Conservation (phyloP, 2,888 invertebrate genomes). For the Nymphalis polychloros region DNA sequence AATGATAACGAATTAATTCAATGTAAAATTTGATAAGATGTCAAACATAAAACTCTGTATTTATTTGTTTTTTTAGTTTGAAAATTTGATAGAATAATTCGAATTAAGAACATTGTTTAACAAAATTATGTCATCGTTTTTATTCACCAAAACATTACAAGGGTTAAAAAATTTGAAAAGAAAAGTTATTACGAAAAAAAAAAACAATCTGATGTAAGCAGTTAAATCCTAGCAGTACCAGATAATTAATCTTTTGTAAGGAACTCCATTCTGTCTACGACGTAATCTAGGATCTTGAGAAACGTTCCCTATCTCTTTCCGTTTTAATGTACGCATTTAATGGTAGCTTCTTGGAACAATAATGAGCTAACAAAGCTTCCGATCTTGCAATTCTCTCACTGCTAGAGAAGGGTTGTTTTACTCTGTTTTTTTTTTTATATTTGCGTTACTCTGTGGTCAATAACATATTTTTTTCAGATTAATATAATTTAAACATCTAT, state of each 20-base stretch:
- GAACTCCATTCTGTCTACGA: slow-evolving; percentile 38
- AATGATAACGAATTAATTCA: too few species aligned
- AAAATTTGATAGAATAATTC: too few species aligned
- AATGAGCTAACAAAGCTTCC: slow-evolving; percentile 37
- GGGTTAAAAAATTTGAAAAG: not conserved
- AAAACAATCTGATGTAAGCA: slow-evolving; percentile 24
- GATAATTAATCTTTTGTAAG: slow-evolving; percentile 41
- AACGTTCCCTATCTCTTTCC: slow-evolving; percentile 41
- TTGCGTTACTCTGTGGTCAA: too few species aligned
- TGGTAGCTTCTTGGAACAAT: slow-evolving; percentile 35
- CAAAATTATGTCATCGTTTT: not conserved
- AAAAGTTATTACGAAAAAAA: slow-evolving; percentile 13
- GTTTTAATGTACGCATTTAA: slow-evolving; percentile 42
- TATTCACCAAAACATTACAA: slow-evolving; percentile 4
- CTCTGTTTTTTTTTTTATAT: not conserved
- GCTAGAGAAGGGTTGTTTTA: slow-evolving; percentile 19
- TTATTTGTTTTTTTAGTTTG: too few species aligned
- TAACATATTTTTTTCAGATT: too few species aligned
- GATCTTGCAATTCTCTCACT: slow-evolving; percentile 1
- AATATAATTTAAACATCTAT: too few species aligned
- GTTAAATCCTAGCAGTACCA: slow-evolving; percentile 27
- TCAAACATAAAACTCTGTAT: too few species aligned
- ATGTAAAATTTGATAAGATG: too few species aligned
- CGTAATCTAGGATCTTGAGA: slow-evolving; percentile 50
- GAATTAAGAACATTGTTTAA: too few species aligned